These are phyloP conservation scores for Phrynocephalus versicolor DNA, from an alignment of 2,113 vertebrate genomes.

Conservation along the genomic window DNA sequence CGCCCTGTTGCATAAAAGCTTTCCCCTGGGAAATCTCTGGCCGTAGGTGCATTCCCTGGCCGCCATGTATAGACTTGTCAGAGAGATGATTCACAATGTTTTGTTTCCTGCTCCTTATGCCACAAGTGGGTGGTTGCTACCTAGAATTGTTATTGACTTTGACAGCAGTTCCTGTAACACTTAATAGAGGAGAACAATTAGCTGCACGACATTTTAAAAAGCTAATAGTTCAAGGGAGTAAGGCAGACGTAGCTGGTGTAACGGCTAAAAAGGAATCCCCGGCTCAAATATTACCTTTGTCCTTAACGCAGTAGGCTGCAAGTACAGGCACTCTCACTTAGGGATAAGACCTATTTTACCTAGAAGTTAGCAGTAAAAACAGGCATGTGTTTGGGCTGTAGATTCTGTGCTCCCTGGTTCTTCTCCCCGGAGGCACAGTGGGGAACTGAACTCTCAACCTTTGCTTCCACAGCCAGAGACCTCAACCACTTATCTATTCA, in stretches of 20 bases:
- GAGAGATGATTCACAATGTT: constrained; percentile 56
- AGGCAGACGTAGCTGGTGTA: background rate
- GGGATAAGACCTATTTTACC: background rate
- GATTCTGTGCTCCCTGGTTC: no score
- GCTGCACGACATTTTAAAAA: constrained; percentile 20
- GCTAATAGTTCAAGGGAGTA: background rate
- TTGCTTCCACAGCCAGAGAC: no score
- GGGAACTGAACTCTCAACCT: background rate
- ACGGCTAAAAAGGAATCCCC: background rate
- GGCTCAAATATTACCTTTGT: background rate
- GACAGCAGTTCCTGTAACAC: constrained; percentile 29
- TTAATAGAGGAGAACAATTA: constrained; percentile 52
- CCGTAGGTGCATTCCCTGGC: constrained; percentile 49
- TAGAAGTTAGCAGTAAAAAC: background rate
- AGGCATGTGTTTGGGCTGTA: background rate
- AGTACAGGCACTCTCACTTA: background rate
- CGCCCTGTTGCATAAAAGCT: constrained; percentile 57
- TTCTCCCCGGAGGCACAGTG: no score
- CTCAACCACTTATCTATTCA: background rate
- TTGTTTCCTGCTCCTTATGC: constrained; percentile 52
- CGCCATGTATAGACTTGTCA: constrained; percentile 47
- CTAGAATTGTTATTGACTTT: constrained; percentile 18
- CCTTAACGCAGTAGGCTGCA: background rate
- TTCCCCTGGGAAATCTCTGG: constrained; percentile 57
- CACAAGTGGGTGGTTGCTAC: constrained; percentile 39